These are phyloP conservation scores for Pseudomyrmex cubaensis DNA, from an alignment of 1,140 invertebrate species.

Conservation along the genomic window DNA sequence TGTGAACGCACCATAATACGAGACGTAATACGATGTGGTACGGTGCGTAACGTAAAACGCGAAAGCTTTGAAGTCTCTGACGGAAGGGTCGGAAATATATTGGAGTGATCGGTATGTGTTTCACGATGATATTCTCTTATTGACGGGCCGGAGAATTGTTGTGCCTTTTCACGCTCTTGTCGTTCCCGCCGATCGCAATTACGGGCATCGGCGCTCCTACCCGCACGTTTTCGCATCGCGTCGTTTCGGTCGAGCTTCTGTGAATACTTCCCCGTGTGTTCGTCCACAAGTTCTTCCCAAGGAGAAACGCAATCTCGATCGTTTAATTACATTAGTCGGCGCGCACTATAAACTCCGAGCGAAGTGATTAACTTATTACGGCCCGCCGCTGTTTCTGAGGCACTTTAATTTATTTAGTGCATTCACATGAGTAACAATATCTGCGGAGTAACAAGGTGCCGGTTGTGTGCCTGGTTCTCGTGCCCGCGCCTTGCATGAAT, in stretches of 20 bases:
- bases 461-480: slow-evolving; percentile 11
- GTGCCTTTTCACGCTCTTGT: slow-evolving; percentile 47
- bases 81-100: slow-evolving; percentile 65
- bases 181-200: slow-evolving; percentile 37
- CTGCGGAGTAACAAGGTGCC: slow-evolving; percentile 60
- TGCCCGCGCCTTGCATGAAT: slow-evolving; percentile 42
- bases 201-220: background rate
- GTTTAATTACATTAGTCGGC: slow-evolving; percentile 72
- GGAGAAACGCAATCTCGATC: slow-evolving; percentile 29
- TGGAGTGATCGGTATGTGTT: slow-evolving; percentile 70
- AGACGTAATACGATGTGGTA: slow-evolving; percentile 69
- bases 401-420: slow-evolving; percentile 74
- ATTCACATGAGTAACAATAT: slow-evolving; percentile 74
- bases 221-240: slow-evolving; percentile 13
- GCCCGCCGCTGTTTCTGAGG: slow-evolving; percentile 70
- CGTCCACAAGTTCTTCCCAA: background rate
- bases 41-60: slow-evolving; percentile 67
- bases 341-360: slow-evolving; percentile 55
- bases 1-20: slow-evolving; percentile 61
- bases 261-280: slow-evolving; percentile 14
- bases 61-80: slow-evolving; percentile 70
- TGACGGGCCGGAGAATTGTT: slow-evolving; percentile 49
- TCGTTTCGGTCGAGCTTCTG: background rate
- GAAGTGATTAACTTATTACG: slow-evolving; percentile 71
- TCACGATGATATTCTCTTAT: slow-evolving; percentile 62